Conservation (phyloP, 2,888 invertebrate species). For the Gasteruption jaculator region DNA sequence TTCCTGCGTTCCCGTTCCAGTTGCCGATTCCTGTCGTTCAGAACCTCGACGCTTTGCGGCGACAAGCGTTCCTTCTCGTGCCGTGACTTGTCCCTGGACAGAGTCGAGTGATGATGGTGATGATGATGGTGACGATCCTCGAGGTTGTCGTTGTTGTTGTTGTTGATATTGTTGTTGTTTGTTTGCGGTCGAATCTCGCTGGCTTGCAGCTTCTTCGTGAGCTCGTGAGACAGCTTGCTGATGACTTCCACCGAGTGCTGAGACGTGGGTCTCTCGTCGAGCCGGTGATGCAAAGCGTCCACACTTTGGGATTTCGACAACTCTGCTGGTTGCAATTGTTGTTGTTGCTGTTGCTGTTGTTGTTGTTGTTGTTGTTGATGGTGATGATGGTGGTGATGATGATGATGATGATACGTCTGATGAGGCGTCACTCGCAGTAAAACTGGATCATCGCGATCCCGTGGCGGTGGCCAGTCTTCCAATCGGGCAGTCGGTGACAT, state of each 20-base stretch:
- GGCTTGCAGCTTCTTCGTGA: constrained; percentile 48
- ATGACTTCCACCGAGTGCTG: constrained; percentile 51
- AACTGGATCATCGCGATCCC: constrained; percentile 43
- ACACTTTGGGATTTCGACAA: constrained; percentile 43
- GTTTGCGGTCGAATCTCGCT: constrained; percentile 33
- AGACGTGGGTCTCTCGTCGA: constrained; percentile 34
- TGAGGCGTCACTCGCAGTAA: constrained; percentile 43
- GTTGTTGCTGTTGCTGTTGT: constrained; percentile 15
- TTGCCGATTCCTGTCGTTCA: constrained; percentile 46
- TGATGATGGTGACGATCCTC: constrained; percentile 26
- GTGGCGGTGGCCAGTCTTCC: constrained; percentile 41
- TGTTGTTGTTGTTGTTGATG: constrained; percentile 25
- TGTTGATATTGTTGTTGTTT: constrained; percentile 35
- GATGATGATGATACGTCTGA: too few relatives aligned
- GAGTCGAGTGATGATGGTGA: constrained; percentile 24
- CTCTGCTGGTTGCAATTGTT: constrained; percentile 28
- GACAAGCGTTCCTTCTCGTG: constrained; percentile 37
- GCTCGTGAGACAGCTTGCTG: constrained; percentile 52
- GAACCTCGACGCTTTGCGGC: constrained; percentile 42
- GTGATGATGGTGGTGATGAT: constrained; percentile 28
- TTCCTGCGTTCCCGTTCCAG: constrained; percentile 43
- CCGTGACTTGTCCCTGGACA: constrained; percentile 25
- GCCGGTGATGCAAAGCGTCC: constrained; percentile 41
- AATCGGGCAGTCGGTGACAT: constrained; percentile 60
- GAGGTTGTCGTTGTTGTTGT: constrained; percentile 30